Evolutionary conservation across 1,140 invertebrate species (phyloP).

Genomic region (Drosophila watanabei): DNA sequence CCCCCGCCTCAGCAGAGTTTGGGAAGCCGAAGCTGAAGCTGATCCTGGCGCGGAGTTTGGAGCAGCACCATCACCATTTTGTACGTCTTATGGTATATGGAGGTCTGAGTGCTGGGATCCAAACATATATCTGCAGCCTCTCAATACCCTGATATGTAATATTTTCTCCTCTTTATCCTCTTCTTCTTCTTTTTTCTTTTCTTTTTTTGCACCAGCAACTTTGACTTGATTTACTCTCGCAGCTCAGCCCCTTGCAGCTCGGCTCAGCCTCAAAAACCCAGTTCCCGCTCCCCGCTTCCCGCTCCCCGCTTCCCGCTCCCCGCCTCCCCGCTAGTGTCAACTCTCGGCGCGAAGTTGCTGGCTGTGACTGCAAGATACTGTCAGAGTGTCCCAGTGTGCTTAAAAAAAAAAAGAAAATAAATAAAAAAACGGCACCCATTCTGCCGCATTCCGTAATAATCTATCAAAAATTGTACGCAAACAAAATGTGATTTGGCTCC

Average conservation of each 20-base stretch:
- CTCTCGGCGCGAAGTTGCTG: slow-evolving; percentile 65
- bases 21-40: not conserved
- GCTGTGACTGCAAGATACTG: slow-evolving; percentile 76
- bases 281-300: too few relatives aligned
- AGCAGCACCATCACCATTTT: not conserved
- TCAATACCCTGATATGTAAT: slow-evolving; percentile 33
- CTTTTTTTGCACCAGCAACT: slow-evolving; percentile 23
- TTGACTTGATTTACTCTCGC: slow-evolving; percentile 45
- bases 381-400: slow-evolving; percentile 36
- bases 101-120: not conserved
- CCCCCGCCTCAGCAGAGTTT: not conserved
- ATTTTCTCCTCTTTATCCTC: slow-evolving; percentile 1
- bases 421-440: slow-evolving; percentile 2
- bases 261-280: not conserved
- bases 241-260: slow-evolving; percentile 13
- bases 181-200: not conserved
- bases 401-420: not conserved
- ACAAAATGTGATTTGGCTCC: slow-evolving; percentile 79
- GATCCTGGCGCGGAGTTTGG: slow-evolving; percentile 27
- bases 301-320: too few relatives aligned
- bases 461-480: slow-evolving; percentile 81
- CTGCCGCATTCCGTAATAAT: slow-evolving; percentile 78
- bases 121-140: slow-evolving; percentile 11
- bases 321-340: slow-evolving; percentile 55
- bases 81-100: not conserved